Evolutionary conservation across 2,888 invertebrate genomes (phyloP).

Genomic region (Sphecodes monilicornis): DNA sequence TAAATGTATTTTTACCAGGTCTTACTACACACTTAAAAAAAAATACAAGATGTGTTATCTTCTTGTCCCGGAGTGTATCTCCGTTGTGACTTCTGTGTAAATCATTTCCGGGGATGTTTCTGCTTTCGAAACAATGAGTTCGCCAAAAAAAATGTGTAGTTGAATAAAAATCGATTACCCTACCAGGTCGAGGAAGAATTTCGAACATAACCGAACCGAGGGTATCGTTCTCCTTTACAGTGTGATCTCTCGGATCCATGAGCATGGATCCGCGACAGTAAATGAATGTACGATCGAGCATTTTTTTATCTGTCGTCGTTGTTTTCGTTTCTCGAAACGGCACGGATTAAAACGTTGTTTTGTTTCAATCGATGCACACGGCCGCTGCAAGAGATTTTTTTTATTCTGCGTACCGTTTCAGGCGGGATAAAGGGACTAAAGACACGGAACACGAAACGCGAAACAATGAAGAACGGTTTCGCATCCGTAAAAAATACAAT

Average conservation of each 20-base stretch:
- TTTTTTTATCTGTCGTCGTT: background rate
- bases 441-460: slow-evolving; percentile 8
- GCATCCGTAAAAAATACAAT: slow-evolving; percentile 25
- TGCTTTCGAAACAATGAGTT: background rate
- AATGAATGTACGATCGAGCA: slow-evolving; percentile 8
- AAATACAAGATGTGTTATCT: background rate
- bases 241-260: background rate
- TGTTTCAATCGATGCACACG: background rate
- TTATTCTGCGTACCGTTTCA: background rate
- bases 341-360: slow-evolving; percentile 4
- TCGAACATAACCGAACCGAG: background rate
- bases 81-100: background rate
- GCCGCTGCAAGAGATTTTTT: slow-evolving; percentile 14
- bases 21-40: too few relatives aligned
- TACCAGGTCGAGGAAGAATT: background rate
- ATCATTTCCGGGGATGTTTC: background rate
- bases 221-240: background rate
- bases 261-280: background rate
- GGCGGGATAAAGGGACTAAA: background rate
- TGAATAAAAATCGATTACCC: background rate
- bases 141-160: background rate
- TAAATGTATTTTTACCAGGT: too few relatives aligned
- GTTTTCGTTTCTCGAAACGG: background rate
- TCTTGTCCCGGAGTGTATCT: background rate
- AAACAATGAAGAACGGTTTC: slow-evolving; percentile 15